phyloP scores from a whole-genome alignment of 2,113 vertebrate species.

The Emydocephalus ijimae region DNA sequence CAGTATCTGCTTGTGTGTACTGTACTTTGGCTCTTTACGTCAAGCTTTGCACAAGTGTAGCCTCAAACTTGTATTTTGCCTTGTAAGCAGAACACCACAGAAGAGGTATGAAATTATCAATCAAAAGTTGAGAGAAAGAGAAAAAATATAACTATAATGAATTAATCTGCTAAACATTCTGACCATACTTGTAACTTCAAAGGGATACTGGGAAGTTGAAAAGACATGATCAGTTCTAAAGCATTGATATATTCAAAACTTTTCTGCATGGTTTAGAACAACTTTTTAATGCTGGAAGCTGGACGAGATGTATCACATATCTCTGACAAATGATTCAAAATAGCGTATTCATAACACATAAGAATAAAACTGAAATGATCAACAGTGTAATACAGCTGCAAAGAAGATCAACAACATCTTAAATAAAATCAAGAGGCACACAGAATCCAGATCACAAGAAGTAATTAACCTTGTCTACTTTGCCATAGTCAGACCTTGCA shows the following conservation, averaged over 20 bases:
- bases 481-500: neutral
- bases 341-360: neutral
- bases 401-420: neutral
- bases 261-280: neutral
- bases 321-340: neutral
- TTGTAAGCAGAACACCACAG: neutral
- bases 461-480: neutral
- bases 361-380: neutral
- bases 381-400: neutral
- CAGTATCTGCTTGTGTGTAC: slow-evolving; percentile 21
- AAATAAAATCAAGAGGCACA: neutral
- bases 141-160: slow-evolving; percentile 20
- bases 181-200: slow-evolving; percentile 4
- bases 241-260: neutral
- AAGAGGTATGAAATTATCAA: neutral
- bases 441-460: neutral
- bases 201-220: neutral
- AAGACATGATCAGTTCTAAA: neutral
- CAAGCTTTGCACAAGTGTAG: slow-evolving; percentile 4
- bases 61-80: slow-evolving; percentile 36
- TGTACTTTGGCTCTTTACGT: slow-evolving; percentile 16
- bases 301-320: neutral
- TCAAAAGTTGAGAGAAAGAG: neutral
- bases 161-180: slow-evolving; percentile 17
- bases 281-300: neutral